Base-by-base conservation (phyloP, 2,888 invertebrate species). In the Cheilosia urbana region DNA sequence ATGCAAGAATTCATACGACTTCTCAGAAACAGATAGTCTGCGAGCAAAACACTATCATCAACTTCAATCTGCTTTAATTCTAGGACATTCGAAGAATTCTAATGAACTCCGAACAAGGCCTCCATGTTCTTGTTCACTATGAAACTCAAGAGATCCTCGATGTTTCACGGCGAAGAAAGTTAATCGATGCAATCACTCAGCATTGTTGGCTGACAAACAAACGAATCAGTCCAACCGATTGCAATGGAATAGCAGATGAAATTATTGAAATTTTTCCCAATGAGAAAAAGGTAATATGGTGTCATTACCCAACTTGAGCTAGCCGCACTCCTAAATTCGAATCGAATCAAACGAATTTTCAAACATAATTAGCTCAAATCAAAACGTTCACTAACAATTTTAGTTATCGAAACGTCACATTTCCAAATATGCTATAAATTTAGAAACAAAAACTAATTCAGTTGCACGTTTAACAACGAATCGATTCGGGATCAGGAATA, bases 261-360 rank as follows among this genome's bases (percentile, higher is more conserved):
- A 60, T 89, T 9, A 66, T 89, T 30, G 80, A 87, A 65, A 51
- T 89, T 21, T 88, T 89, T 82, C 89, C 89, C 7, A 85, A 77
- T 4, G 89, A 89, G 75, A 84, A 68, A 53, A 40, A 57, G 75
- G 75, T 87, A 80, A 79, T n/a, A n/a, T 27, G 5, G 7, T 45
- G 17, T n/a, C 5, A 17, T 45, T 7, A 45, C 7, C 17, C 45
- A n/a, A 1, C 15, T 45, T 6, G 45, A n/a, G n/a, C 6, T 11
- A 0, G 1, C 13, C 37, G 37, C 11, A 37, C 0, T 37, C 37
- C 37, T 45, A 4, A 15, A 2, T 7, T 17, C 45, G 45, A 45
- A 17, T 7, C 17, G n/a, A n/a, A 42, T 0, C 15, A 42, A 42
- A 11, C 3, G 11, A 6, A 6, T 27, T 6, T 27, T 6, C 7